A percentile compares a stretch with the other conserved stretches of the same genome.
phyloP scores from a whole-genome alignment of 1,140 invertebrate genomes.

The Bombus confusus region DNA sequence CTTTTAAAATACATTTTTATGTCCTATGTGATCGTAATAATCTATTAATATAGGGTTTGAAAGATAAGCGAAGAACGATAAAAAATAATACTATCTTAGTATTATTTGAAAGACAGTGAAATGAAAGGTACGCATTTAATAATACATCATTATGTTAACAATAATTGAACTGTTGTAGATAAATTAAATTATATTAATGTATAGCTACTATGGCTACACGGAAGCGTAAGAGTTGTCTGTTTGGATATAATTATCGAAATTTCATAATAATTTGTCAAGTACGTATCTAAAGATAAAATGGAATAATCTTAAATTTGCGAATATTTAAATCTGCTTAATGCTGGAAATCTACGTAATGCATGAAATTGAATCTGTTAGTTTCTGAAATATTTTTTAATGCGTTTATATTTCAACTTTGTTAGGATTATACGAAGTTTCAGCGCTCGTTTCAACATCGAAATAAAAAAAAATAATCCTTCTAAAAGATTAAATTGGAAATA shows the following conservation, averaged over 20 bases:
- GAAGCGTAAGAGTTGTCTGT: neutral
- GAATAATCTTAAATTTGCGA: neutral
- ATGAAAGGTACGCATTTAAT: neutral
- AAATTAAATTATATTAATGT: conserved; percentile 1
- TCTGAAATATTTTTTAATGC: neutral
- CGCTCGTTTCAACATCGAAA: neutral
- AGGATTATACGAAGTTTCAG: neutral
- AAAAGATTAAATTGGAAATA: neutral
- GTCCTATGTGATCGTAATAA: no score
- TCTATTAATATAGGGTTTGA: no score
- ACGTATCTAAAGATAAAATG: neutral
- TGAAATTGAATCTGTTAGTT: neutral
- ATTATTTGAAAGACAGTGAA: neutral
- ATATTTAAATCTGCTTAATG: neutral
- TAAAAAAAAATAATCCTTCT: neutral
- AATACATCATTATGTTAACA: neutral
- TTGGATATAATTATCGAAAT: neutral
- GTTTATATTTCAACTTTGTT: neutral
- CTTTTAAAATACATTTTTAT: no score
- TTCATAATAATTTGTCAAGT: neutral
- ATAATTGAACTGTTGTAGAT: neutral
- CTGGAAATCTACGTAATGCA: neutral
- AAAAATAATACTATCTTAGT: neutral
- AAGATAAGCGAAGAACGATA: no score
- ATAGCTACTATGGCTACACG: neutral